Conservation (phyloP, 2,113 vertebrate genomes). For the Pangasianodon hypophthalmus region DNA sequence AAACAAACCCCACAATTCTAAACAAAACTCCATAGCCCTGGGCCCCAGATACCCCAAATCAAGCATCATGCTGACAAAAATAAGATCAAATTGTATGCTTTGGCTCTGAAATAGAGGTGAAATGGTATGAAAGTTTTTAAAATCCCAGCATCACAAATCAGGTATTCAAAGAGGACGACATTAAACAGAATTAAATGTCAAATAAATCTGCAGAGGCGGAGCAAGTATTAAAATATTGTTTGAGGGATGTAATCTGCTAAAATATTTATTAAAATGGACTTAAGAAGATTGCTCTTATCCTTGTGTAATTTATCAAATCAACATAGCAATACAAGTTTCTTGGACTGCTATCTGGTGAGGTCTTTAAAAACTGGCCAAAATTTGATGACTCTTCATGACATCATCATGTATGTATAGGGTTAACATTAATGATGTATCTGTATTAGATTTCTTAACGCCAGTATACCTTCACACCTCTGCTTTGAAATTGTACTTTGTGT, state of each 20-base stretch:
- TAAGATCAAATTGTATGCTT: not conserved
- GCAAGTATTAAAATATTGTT: not conserved
- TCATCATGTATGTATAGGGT: not conserved
- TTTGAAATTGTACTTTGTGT: not conserved
- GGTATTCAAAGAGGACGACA: not conserved
- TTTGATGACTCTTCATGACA: not conserved
- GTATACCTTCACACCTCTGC: not conserved
- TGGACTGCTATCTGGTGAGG: not conserved
- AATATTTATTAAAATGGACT: conserved; percentile 1
- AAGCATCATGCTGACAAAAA: not conserved
- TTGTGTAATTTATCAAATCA: not conserved
- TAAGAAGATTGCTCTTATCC: not conserved
- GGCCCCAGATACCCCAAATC: too few relatives aligned
- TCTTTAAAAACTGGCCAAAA: not conserved
- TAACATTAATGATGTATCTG: not conserved
- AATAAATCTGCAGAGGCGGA: not conserved
- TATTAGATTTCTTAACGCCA: not conserved
- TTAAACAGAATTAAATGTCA: not conserved
- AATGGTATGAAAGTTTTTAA: not conserved
- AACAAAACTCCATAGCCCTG: not conserved
- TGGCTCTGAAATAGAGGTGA: not conserved
- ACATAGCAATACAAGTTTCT: not conserved
- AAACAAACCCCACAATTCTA: not conserved
- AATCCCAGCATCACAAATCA: not conserved
- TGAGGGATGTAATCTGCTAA: not conserved